Percentiles rank a stretch among this genome's conserved stretches.
phyloP scores from a whole-genome alignment of 2,113 vertebrate species.

The Clarias gariepinus region DNA sequence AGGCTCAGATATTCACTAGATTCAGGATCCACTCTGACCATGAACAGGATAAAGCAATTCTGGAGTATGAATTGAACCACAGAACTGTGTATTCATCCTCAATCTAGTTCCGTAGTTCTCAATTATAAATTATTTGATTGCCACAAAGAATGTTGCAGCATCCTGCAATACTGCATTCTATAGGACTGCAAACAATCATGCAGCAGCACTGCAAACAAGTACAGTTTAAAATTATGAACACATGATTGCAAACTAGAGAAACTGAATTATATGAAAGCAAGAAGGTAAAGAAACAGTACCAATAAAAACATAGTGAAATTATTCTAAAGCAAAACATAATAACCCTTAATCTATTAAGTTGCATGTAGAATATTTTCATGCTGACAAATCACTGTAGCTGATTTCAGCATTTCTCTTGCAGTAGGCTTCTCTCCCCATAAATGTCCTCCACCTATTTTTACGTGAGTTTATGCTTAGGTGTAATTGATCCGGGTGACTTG shows the following conservation, averaged over 20 bases:
- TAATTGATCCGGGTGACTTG: slow-evolving; percentile 15
- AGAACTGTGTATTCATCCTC: background rate
- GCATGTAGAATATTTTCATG: slow-evolving; percentile 13
- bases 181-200: background rate
- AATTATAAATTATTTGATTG: background rate
- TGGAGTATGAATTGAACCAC: background rate
- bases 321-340: slow-evolving; percentile 28
- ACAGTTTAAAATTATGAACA: background rate
- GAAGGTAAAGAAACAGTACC: background rate
- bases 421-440: slow-evolving; percentile 1
- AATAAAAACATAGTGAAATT: background rate
- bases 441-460: slow-evolving; percentile 23
- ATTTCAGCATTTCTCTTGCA: slow-evolving; percentile 29
- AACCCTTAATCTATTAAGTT: slow-evolving; percentile 16
- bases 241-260: background rate
- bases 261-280: background rate
- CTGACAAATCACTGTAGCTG: slow-evolving; percentile 31
- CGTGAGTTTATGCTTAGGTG: slow-evolving; percentile 15
- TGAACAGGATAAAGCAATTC: background rate
- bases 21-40: background rate
- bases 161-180: background rate
- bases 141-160: background rate
- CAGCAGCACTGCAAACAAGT: background rate
- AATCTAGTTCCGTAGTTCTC: background rate
- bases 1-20: background rate